These are phyloP conservation scores for Diogma glabrata DNA, from an alignment of 2,888 invertebrate species.

Conservation along the genomic window DNA sequence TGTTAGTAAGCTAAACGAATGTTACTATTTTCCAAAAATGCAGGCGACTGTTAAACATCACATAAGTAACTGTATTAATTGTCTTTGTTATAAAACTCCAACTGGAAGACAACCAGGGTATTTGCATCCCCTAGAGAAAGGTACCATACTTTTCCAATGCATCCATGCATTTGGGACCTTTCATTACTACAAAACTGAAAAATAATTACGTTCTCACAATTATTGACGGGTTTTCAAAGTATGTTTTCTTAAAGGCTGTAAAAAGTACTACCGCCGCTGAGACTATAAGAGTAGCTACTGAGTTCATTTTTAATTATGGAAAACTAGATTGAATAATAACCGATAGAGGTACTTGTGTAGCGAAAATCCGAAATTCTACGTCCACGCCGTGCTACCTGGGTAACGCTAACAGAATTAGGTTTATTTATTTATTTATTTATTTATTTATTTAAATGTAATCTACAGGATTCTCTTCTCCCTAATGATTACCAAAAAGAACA, in stretches of 20 bases:
- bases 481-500: too few relatives aligned
- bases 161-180: background rate
- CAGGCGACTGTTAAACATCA: background rate
- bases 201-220: background rate
- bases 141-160: background rate
- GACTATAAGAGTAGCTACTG: background rate
- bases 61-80: background rate
- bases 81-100: background rate
- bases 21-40: background rate
- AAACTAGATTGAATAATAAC: too few relatives aligned
- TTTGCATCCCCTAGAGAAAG: background rate
- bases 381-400: too few relatives aligned
- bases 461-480: too few relatives aligned
- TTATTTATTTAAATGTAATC: too few relatives aligned
- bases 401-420: too few relatives aligned
- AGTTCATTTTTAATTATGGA: background rate
- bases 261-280: background rate
- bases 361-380: too few relatives aligned
- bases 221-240: background rate
- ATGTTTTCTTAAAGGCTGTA: background rate
- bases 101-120: background rate
- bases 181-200: background rate
- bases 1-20: background rate
- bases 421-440: too few relatives aligned
- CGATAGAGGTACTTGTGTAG: too few relatives aligned